A percentile compares a stretch with the other conserved stretches of the same genome.
phyloP scores from a whole-genome alignment of 2,113 vertebrate species.

The Pygoscelis adeliae region DNA sequence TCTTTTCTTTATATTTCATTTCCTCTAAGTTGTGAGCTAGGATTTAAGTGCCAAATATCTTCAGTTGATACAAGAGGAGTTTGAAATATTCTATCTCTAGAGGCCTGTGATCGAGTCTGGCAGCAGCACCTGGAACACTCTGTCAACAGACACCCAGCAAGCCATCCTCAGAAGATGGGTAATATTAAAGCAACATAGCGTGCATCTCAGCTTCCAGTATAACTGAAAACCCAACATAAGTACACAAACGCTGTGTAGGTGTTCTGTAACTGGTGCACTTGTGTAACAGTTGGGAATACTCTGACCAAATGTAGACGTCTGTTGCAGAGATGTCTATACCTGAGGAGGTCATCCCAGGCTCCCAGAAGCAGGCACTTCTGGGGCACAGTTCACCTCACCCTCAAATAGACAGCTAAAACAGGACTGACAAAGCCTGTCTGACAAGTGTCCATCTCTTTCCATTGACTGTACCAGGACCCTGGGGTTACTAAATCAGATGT shows the following conservation, averaged over 20 bases:
- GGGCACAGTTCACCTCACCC: not conserved
- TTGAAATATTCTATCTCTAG: constrained; percentile 1
- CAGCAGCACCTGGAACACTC: constrained; percentile 6
- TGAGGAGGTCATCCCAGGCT: not conserved
- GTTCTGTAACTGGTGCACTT: not conserved
- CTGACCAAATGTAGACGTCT: rapidly evolving
- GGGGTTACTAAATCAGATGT: not conserved
- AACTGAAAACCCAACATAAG: not conserved
- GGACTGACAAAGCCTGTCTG: not conserved
- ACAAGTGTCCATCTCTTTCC: not conserved
- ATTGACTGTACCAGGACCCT: not conserved
- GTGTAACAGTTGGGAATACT: not conserved
- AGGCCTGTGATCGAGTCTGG: not conserved
- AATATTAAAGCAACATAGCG: rapidly evolving
- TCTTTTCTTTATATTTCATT: not conserved
- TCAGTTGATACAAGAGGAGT: not conserved
- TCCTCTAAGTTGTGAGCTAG: not conserved
- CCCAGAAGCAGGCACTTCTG: not conserved
- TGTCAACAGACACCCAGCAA: not conserved
- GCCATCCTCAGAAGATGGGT: not conserved
- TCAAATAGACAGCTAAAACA: not conserved
- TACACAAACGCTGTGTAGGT: not conserved
- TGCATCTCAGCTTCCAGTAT: not conserved
- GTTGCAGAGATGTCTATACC: not conserved
- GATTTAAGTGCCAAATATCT: constrained; percentile 29